Evolutionary conservation across 2,113 vertebrate species (phyloP).

Genomic region (Laterallus jamaicensis): DNA sequence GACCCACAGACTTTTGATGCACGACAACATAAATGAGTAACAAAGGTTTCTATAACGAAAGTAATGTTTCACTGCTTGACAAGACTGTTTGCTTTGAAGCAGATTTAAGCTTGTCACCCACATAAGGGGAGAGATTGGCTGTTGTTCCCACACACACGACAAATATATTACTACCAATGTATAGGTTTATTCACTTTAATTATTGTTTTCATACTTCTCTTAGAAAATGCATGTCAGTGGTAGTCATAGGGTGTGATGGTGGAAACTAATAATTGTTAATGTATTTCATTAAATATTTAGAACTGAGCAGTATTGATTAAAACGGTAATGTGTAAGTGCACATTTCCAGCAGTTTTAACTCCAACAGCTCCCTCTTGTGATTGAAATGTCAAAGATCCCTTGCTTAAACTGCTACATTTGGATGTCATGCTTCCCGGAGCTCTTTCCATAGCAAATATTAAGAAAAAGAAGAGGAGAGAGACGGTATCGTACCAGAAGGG

Average conservation of each 20-base stretch:
- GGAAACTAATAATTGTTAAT: conserved; percentile 76
- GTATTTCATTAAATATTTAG: conserved; percentile 74
- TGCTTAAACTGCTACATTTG: neutral
- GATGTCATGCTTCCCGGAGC: neutral
- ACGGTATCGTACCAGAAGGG: neutral
- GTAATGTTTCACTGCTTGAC: conserved; percentile 55
- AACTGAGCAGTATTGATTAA: conserved; percentile 54
- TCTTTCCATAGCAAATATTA: neutral
- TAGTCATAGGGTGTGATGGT: conserved; percentile 53
- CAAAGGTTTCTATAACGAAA: conserved; percentile 26
- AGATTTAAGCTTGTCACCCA: conserved; percentile 62
- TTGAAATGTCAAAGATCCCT: neutral
- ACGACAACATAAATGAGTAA: conserved; percentile 19
- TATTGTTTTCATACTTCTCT: conserved; percentile 69
- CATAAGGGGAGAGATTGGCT: conserved; percentile 39
- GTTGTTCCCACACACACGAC: conserved; percentile 21
- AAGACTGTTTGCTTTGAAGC: conserved; percentile 53
- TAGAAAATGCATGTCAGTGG: conserved; percentile 59
- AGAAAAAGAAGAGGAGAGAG: neutral
- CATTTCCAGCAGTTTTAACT: conserved; percentile 49
- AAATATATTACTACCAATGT: conserved; percentile 40
- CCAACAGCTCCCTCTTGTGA: conserved; percentile 81
- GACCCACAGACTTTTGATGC: neutral
- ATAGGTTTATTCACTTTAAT: conserved; percentile 70
- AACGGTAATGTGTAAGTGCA: neutral